Base-by-base conservation (phyloP, 2,113 vertebrate species). In the Lepus europaeus region DNA sequence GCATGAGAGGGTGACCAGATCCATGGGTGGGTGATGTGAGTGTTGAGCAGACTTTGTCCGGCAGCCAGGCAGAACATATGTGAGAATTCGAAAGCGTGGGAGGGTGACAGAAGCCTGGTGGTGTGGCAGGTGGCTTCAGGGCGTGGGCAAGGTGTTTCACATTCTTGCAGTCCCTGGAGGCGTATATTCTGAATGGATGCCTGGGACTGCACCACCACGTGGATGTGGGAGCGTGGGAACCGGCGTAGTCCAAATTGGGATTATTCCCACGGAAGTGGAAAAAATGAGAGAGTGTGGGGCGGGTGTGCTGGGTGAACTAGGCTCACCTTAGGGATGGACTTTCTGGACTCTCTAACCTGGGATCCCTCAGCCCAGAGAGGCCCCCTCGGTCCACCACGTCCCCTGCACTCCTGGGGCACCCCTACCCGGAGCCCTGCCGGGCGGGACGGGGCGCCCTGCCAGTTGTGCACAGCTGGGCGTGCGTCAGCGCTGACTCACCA, bases 401-500 rank as follows among this genome's bases (percentile, higher is more conserved):
- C 66, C 63, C 70, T 17, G 56, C 53, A 83, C 31, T n/a, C 89
- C 68, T 9, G 2, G 73, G 78, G 45, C 7, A 6, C 79, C 79
- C 53, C 69, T 10, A 70, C 33, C 78, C 69, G 2, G n/a, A 96
- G 68, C 66, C 88, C 61, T 6, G 31, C 9, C 22, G 77, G 91
- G 86, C 19, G 33, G 68, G 79, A 89, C 66, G 29, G 9, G 97
- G 96, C 86, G 16, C 59, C 51, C n/a, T 1, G 97, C 97, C 96
- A 97, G 73, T 82, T 76, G 63, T 63, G 53, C 80, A 14, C 97
- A 97, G 97, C 97, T 97, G 97, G 94, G 93, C 72, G 39, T 97
- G 97, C 82, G 95, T 97, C 97, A 97, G 95, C 95, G 78, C 88
- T 97, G 97, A 97, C 92, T 97, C 97, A 97, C 86, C 29, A 39